phyloP scores from a whole-genome alignment of 2,113 vertebrate species.

The Notechis scutatus region DNA sequence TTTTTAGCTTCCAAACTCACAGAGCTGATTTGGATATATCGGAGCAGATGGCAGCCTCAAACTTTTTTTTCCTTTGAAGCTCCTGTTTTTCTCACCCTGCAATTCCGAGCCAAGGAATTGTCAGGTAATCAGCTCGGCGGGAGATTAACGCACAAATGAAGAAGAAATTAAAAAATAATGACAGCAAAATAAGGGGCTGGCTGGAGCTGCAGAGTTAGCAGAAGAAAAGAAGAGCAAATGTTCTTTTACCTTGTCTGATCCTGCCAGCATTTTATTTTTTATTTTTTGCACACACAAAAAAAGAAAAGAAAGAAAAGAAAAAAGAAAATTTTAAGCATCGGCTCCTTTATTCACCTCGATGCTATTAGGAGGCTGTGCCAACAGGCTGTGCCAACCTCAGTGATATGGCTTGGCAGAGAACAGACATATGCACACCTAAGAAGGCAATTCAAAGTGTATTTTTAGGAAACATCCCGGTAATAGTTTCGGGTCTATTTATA shows the following conservation, averaged over 20 bases:
- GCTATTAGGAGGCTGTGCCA: constrained; percentile 22
- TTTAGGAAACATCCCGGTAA: background rate
- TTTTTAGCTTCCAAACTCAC: background rate
- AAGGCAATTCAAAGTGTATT: constrained; percentile 33
- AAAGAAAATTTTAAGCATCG: background rate
- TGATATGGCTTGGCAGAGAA: constrained; percentile 33
- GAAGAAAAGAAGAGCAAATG: constrained; percentile 16
- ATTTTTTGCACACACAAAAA: background rate
- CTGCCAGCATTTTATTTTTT: constrained; percentile 36
- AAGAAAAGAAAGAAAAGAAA: background rate
- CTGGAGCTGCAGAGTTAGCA: background rate
- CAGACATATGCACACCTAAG: constrained; percentile 34
- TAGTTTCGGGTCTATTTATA: background rate
- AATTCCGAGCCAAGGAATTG: constrained; percentile 10
- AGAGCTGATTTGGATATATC: background rate
- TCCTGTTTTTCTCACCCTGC: background rate
- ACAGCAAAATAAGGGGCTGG: background rate
- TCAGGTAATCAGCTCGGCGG: constrained; percentile 49
- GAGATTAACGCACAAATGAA: constrained; percentile 28
- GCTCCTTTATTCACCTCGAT: background rate
- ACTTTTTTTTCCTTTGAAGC: background rate
- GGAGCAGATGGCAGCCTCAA: background rate
- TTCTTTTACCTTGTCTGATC: constrained; percentile 49
- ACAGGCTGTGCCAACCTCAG: constrained; percentile 33
- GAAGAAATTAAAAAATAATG: background rate